Evolutionary conservation across 2,113 vertebrate species (phyloP), one percentile per base, ranked within the genome.

Genomic region (Engraulis encrasicolus): DNA sequence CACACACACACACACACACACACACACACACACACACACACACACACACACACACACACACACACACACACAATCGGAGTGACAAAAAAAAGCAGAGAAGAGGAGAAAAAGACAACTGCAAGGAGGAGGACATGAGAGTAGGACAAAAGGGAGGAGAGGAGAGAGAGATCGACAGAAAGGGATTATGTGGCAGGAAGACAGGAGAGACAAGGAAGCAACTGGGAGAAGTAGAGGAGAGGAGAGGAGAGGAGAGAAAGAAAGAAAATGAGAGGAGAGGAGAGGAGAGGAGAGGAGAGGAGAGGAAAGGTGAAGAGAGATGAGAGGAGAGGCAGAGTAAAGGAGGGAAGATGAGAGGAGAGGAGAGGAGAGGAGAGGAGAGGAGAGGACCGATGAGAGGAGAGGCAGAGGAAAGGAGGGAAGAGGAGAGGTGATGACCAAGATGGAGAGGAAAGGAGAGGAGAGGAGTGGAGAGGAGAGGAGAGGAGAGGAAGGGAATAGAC

Each of bases 301-400:
- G 89, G 84, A 91, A 92, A 91, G 91, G 90, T 90, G 85, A 84
- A 88, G 50, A 36, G 6, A 34, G 6, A 52, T 1, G 48, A 18
- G 36, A 7, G 34, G 23, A 23, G 50, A 84, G n/a, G n/a, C n/a
- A n/a, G n/a, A n/a, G n/a, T n/a, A n/a, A n/a, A 85, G 48, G 27
- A 52, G 3, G 23, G 15, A 38, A 23, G 20, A 50, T 81, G 82
- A 38, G 81, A 84, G 81, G 78, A 58, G 81, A 79, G 61, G 74
- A 85, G 84, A 78, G 23, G 27, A 23, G 15, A 23, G 23, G 27
- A 31, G 58, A 27, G n/a, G 12, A 12, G 7, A 14, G 23, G 61
- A 71, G 61, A 34, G 14, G 45, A 2, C 78, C 40, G 9, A 45
- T 3, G 61, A 3, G 80, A 19, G n/a, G 23, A n/a, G n/a, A n/a